phyloP scores from a whole-genome alignment of 1,140 invertebrate species.

The Drosophila insularis region DNA sequence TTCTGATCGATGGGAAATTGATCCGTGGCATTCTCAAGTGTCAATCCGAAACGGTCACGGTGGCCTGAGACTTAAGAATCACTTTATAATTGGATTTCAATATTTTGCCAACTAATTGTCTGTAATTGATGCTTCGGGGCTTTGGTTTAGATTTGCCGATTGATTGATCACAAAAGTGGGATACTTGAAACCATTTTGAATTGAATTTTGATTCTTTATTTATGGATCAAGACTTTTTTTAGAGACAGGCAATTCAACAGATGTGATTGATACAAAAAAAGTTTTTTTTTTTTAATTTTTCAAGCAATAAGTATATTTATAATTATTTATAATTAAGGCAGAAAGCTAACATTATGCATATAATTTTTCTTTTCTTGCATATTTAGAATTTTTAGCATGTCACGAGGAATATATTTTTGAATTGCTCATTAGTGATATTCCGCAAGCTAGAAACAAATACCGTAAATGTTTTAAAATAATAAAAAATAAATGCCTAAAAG shows the following conservation, averaged over 20 bases:
- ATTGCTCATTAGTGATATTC: no score
- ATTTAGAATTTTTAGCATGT: no score
- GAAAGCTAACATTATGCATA: no score
- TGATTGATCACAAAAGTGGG: constrained; percentile 65
- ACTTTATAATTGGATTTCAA: constrained; percentile 41
- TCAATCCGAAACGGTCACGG: constrained; percentile 40
- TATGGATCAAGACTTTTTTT: not conserved
- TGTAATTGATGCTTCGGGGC: constrained; percentile 54
- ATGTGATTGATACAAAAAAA: not conserved
- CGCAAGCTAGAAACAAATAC: no score
- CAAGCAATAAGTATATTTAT: no score
- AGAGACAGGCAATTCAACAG: not conserved
- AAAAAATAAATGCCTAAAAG: no score
- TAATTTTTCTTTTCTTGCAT: no score
- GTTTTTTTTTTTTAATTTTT: no score
- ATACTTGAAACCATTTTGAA: constrained; percentile 51
- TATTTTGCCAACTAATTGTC: constrained; percentile 76
- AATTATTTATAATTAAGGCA: no score
- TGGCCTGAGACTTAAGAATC: constrained; percentile 47
- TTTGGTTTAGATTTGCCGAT: constrained; percentile 45
- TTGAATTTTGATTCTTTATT: not conserved
- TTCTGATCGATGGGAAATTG: constrained; percentile 55
- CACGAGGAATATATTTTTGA: no score
- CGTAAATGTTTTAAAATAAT: no score
- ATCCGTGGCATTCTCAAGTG: constrained; percentile 50